Base-by-base conservation (phyloP, 2,888 invertebrate species). In the Ichneumoninae sp. region DNA sequence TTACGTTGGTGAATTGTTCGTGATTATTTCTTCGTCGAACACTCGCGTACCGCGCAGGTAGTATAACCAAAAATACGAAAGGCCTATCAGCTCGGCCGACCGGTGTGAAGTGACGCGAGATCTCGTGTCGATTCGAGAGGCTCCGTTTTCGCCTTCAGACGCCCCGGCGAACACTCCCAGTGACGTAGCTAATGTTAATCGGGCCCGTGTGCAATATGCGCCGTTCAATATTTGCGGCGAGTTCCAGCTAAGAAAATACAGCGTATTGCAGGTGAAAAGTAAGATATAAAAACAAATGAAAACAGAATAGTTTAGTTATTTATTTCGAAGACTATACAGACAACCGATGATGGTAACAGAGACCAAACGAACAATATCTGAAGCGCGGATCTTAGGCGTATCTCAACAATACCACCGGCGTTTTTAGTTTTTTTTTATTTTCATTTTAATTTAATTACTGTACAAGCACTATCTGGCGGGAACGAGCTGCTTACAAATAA, bases 401-500 rank as follows among this genome's bases (percentile, higher is more conserved):
- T 30, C 22, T 71, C 13, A 40, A 71, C 75, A 44, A n/a, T 36
- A 50, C 13, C 16, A 13, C 16, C 47, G 57, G 13, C 30, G n/a
- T 68, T 54, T 73, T 60, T 40, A n/a, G 16, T 71, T 54, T 57
- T 26, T 80, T 52, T 57, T 26, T 80, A 50, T 76, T 52, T 36
- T 66, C 0, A 1, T 10, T 30, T 68, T 54, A 8, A 22, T 40
- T 73, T 63, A 22, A 36, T 22, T 73, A 52, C 47, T 86, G 70
- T 83, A 83, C 87, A 89, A 88, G 81, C 74, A 87, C 87, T 88
- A 88, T 86, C 74, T 80, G 82, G 79, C 54, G 47, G 83, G 81
- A 75, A 33, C 54, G 77, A 77, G 65, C 90, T 94, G 65, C 90
- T 94, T 95, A 97, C 88, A 98, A 95, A 94, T 98, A 98, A 90